Base-by-base conservation (phyloP, 1,140 invertebrate species). In the Ladona fulva region DNA sequence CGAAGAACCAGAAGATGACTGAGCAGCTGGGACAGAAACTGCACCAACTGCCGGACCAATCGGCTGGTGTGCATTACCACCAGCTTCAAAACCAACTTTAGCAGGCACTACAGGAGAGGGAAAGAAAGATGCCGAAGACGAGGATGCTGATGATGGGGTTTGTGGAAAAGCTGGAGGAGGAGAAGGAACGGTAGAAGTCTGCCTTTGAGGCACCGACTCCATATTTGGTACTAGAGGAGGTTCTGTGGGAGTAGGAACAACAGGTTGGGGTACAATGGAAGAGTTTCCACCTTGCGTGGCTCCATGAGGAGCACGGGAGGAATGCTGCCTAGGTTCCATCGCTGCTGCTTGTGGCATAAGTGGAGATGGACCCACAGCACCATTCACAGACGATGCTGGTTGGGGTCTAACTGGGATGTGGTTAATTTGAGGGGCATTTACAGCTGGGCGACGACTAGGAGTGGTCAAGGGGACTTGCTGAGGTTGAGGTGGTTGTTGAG, bases 401-500 rank as follows among this genome's bases (percentile, higher is more conserved):
- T 16, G 52, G 1, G 52, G 1, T 16, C 52, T 16, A 5, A 22
- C 52, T 3, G 52, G 37, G 19, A 25, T 19, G 74, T 59, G 76
- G n/a, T 25, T 82, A 77, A 80, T 83, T 42, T 80, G 81, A 82
- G 42, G 83, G 73, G 73, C 79, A 25, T 81, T 84, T 66, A 79
- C 66, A 76, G 66, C 74, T 73, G 24, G 44, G 44, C 76, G 12
- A 74, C 82, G 83, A 74, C 85, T 81, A 66, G 24, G 24, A 14
- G 74, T 25, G n/a, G 29, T 19, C 29, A 75, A 19, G 1, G 74
- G 29, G 16, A 25, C 74, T 75, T n/a, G 24, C 24, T 75, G 24
- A 75, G 24, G 14, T 10, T 14, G 52, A 19, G 52, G 52, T 19
- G 52, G 52, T 22, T 66, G 52, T 22, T 66, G 52, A 22, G 52